Evolutionary conservation across 23 tunicate species (phyloP), one percentile per base, ranked within the genome.

Genomic region (Ciona savignyi): DNA sequence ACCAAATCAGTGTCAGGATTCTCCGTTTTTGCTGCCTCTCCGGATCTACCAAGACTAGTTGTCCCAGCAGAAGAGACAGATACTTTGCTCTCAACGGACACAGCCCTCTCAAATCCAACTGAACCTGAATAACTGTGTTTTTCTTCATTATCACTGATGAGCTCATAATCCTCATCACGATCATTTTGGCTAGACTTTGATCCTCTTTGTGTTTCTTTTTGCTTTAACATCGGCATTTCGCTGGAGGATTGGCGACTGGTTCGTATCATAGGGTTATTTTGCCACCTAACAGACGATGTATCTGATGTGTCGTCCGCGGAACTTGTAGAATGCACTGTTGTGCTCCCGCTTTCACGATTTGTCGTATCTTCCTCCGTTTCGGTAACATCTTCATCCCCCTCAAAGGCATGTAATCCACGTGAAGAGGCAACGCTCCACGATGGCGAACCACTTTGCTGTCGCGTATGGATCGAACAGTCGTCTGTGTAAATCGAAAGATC

Each of bases 281-380:
- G 80, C 87, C 80, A 75, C 4, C 25, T 66, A 24, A 74, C 75
- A 15, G 80, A 82, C 1, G 86, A 66, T 2, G 70, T 69, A 24
- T 74, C 75, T 1, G 80, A 74, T 20, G n/a, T 76, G 15, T 66
- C 78, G 1, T 80, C 77, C 19, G 62, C 4, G 1, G 78, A 72
- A 24, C 35, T 49, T 15, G 65, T 51, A 26, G 78, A 74, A n/a
- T 74, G 51, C 1, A 74, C 78, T 2, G 78, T 63, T 1, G 69
- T 63, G 69, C 78, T 74, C 19, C 68, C 69, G 25, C 69, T 62
- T 25, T 72, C 77, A 2, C 65, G 31, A 20, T 32, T 27, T 48
- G 27, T 70, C 42, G 64, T 24, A 23, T 76, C 56, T 2, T 73
- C 32, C 3, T 81, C 85, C n/a, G 70, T 81, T 35, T 81, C 85